phyloP scores from a whole-genome alignment of 2,888 invertebrate genomes.

The Tanytarsus gracilentus region DNA sequence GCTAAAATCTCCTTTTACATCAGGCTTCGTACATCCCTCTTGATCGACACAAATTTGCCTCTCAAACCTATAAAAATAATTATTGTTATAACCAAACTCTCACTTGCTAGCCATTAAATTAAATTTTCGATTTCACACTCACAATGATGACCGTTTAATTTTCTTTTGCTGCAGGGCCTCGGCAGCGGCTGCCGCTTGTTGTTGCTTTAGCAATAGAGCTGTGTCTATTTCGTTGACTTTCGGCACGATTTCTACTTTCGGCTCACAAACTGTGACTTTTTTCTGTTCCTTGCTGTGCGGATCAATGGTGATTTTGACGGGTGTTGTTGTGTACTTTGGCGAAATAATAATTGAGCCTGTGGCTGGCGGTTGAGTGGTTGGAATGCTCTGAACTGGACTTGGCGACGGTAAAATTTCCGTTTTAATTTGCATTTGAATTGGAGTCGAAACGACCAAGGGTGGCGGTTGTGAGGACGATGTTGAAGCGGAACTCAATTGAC shows the following conservation, averaged over 20 bases:
- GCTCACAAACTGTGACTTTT: conserved; percentile 31
- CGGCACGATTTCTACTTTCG: conserved; percentile 32
- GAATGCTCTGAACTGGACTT: conserved; percentile 29
- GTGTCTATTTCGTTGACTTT: conserved; percentile 32
- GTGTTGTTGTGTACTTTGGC: conserved; percentile 19
- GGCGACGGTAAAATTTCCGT: conserved; percentile 17
- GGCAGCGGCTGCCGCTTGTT: conserved; percentile 32
- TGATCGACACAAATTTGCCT: conserved; percentile 67
- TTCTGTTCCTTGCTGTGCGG: conserved; percentile 25
- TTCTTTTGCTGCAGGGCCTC: conserved; percentile 40
- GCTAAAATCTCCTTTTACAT: conserved; percentile 61
- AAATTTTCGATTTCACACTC: conserved; percentile 41
- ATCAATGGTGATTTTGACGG: conserved; percentile 11
- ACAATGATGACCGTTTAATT: conserved; percentile 44
- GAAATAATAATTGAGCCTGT: conserved; percentile 20
- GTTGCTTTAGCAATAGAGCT: conserved; percentile 34
- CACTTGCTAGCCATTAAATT: not conserved
- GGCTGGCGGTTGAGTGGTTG: conserved; percentile 30
- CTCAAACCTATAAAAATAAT: conserved; percentile 51
- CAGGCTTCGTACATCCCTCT: conserved; percentile 62
- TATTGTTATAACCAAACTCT: conserved; percentile 28
- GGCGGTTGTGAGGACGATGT: conserved; percentile 18
- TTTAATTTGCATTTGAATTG: conserved; percentile 26
- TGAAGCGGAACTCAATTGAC: not conserved
- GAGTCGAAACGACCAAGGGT: conserved; percentile 17